These are phyloP conservation scores for Coracopsis vasa DNA, from an alignment of 2,113 vertebrate genomes.

Conservation along the genomic window DNA sequence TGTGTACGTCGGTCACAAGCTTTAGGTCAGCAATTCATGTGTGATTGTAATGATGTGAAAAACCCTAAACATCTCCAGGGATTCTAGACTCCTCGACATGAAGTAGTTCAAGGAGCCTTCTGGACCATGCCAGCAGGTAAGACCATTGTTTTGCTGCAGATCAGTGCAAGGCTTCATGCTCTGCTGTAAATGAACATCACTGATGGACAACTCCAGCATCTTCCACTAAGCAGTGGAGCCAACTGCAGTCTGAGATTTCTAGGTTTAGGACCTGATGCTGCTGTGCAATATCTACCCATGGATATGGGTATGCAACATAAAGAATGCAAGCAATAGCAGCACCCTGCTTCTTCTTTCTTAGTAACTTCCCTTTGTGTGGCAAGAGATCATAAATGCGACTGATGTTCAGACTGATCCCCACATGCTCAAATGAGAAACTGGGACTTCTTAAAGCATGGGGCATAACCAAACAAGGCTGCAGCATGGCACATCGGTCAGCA, in stretches of 20 bases:
- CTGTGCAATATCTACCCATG: not conserved
- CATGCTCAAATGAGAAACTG: not conserved
- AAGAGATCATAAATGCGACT: not conserved
- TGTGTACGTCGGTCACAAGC: not conserved
- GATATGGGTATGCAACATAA: not conserved
- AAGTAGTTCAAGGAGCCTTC: not conserved
- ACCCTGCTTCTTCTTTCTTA: not conserved
- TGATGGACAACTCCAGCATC: not conserved
- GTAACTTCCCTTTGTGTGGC: not conserved
- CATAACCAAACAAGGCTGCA: not conserved
- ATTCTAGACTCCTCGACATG: not conserved
- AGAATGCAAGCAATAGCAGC: not conserved
- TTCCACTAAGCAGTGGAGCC: not conserved
- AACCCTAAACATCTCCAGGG: not conserved
- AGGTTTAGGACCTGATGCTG: not conserved
- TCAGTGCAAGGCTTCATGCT: not conserved
- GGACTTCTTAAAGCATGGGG: not conserved
- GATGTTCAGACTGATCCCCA: not conserved
- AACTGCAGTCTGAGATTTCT: not conserved
- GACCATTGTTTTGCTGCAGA: not conserved
- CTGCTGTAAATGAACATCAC: not conserved
- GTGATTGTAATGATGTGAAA: not conserved
- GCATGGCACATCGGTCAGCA: not conserved
- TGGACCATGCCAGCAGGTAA: not conserved
- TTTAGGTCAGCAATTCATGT: not conserved